Conservation (phyloP, 1,140 invertebrate species). For the silkworm (Bombyx mori) region ASM3026992v2 NC_085121.1:2838001-2838500, state of each 20-base stretch:
- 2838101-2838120: slow-evolving; percentile 72
- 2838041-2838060: slow-evolving; percentile 89
- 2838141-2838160: slow-evolving; percentile 51
- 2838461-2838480: neutral
- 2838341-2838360: slow-evolving; percentile 15
- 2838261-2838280: slow-evolving; percentile 1
- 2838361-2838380: slow-evolving; percentile 60
- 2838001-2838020: slow-evolving; percentile 91
- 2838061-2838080: slow-evolving; percentile 84
- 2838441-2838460: neutral
- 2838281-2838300: slow-evolving; percentile 12
- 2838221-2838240: slow-evolving; percentile 8
- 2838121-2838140: slow-evolving; percentile 67
- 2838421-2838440: neutral
- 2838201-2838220: too few species aligned
- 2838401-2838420: slow-evolving; percentile 14
- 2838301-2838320: slow-evolving; percentile 22
- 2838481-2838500: neutral
- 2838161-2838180: slow-evolving; percentile 10
- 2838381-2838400: slow-evolving; percentile 53
- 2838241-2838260: slow-evolving; percentile 2
- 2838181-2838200: too few species aligned
- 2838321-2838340: slow-evolving; percentile 23
- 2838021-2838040: slow-evolving; percentile 93
- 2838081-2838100: slow-evolving; percentile 89